phyloP scores from a whole-genome alignment of 64 coral and sea anemone species.

The Astreopora myriophthalma region DNA sequence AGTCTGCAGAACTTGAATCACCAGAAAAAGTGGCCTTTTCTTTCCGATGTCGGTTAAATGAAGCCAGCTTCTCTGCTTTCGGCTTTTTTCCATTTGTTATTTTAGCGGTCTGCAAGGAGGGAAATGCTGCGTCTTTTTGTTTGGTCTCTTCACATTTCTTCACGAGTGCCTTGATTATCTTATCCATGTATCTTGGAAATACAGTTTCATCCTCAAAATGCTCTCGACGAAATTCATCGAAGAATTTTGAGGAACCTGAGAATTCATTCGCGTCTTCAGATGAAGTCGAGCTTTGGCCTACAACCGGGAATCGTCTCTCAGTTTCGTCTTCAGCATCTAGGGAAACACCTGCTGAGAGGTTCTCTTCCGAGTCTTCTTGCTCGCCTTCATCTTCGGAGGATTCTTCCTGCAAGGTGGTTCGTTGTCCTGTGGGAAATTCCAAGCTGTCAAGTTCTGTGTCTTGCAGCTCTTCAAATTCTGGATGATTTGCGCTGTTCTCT shows the following conservation, averaged over 20 bases:
- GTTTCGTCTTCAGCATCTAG: neutral
- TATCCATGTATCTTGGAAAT: constrained; percentile 61
- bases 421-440: neutral
- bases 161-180: constrained; percentile 79
- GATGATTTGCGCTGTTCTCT: neutral
- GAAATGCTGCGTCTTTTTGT: constrained; percentile 36
- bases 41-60: neutral
- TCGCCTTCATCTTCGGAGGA: neutral
- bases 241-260: neutral
- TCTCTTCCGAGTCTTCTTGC: neutral
- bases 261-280: neutral
- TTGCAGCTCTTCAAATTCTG: neutral
- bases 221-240: neutral
- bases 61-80: too few species aligned
- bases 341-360: neutral
- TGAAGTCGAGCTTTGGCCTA: too few species aligned
- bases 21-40: neutral
- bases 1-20: neutral
- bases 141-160: constrained; percentile 61
- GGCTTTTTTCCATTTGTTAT: neutral
- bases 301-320: neutral
- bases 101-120: constrained; percentile 14
- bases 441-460: neutral
- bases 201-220: constrained; percentile 60
- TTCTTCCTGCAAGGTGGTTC: neutral